These are phyloP conservation scores for Pipa parva DNA, from an alignment of 2,113 vertebrate species.

Conservation along the genomic window DNA sequence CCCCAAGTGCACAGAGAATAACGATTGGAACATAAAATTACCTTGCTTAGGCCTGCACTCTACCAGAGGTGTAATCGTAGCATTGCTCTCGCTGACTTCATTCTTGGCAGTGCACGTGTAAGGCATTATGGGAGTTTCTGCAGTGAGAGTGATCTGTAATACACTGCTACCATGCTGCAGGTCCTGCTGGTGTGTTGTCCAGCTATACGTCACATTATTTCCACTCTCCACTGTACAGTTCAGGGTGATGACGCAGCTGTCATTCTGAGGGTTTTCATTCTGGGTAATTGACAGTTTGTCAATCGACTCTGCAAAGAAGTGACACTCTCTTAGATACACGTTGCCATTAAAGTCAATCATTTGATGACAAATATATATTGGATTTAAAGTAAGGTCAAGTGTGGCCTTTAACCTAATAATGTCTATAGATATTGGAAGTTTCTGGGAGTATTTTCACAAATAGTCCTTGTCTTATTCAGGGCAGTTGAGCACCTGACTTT, in stretches of 20 bases:
- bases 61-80: neutral
- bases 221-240: neutral
- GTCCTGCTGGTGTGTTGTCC: neutral
- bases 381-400: no score
- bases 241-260: constrained; percentile 39
- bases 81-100: neutral
- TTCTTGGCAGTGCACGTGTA: constrained; percentile 34
- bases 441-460: no score
- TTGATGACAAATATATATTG: no score
- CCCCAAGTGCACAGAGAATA: no score
- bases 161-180: neutral
- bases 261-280: neutral
- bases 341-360: no score
- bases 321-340: neutral
- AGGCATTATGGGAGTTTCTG: accelerated
- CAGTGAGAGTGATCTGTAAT: constrained; percentile 27
- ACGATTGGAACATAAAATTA: no score
- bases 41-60: neutral
- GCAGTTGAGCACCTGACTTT: no score
- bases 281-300: neutral
- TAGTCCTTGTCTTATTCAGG: no score
- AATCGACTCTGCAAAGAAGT: constrained; percentile 24
- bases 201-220: constrained; percentile 38
- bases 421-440: no score
- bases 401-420: no score